Conservation (phyloP, 2,113 vertebrate species). For the Tonatia bakeri region DNA sequence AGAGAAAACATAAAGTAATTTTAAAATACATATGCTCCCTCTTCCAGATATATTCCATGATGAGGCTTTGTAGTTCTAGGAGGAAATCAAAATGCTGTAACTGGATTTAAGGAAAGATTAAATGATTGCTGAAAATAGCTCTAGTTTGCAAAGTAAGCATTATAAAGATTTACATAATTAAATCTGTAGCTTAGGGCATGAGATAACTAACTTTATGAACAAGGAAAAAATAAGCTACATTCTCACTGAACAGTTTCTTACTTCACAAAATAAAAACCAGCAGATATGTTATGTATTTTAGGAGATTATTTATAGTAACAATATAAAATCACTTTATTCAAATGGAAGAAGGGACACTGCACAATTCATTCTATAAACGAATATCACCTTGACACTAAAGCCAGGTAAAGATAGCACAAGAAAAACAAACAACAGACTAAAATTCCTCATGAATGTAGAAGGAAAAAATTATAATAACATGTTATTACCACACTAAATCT, state of each 20-base stretch:
- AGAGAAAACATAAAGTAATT: neutral
- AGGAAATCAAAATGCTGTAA: neutral
- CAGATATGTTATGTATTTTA: neutral
- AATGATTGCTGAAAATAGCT: slow-evolving; percentile 11
- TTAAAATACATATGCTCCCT: neutral
- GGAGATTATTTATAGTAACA: neutral
- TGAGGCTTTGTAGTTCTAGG: neutral
- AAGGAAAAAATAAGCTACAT: neutral
- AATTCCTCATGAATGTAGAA: neutral
- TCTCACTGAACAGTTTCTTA: neutral
- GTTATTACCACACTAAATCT: neutral
- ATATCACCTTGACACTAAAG: neutral
- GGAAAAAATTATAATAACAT: neutral
- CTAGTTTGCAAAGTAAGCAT: neutral
- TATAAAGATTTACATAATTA: neutral
- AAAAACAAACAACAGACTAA: neutral
- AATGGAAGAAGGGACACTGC: neutral
- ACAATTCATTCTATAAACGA: neutral
- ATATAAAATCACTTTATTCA: neutral
- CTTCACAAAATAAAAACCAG: neutral
- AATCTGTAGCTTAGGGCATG: neutral
- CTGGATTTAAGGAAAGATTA: neutral
- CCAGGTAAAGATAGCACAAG: neutral
- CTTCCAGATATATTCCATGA: neutral
- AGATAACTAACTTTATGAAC: neutral